A percentile compares a stretch with the other conserved stretches of the same genome.
These are phyloP conservation scores for Drosophila tropicalis DNA, from an alignment of 1,140 invertebrate species.

Conservation along the genomic window DNA sequence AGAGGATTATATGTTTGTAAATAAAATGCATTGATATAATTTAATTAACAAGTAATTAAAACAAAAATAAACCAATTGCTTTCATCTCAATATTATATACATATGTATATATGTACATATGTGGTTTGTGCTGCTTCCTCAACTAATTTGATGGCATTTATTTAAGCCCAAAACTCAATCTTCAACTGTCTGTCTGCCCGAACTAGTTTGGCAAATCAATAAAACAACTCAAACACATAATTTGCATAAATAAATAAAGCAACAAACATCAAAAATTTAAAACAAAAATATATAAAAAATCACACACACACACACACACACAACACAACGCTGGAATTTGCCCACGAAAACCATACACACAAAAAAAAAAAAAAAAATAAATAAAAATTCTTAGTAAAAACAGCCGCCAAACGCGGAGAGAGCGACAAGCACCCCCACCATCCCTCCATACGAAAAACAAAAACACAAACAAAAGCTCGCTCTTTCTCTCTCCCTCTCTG, in stretches of 20 bases:
- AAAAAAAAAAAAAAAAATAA: neutral
- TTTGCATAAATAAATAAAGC: slow-evolving; percentile 78
- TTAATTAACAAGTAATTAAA: slow-evolving; percentile 48
- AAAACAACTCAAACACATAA: slow-evolving; percentile 36
- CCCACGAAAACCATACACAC: slow-evolving; percentile 44
- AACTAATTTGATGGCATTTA: slow-evolving; percentile 44
- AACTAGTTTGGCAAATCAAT: slow-evolving; percentile 67
- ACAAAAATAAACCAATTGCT: slow-evolving; percentile 3
- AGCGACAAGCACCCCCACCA: slow-evolving; percentile 20
- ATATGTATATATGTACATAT: neutral
- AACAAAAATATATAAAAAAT: neutral
- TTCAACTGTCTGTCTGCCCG: slow-evolving; percentile 10
- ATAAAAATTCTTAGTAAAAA: slow-evolving; percentile 53
- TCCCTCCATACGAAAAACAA: neutral
- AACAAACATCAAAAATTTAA: slow-evolving; percentile 55
- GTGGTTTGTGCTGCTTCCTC: slow-evolving; percentile 6
- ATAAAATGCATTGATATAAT: slow-evolving; percentile 47
- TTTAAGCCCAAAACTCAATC: slow-evolving; percentile 44
- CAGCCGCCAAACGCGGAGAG: slow-evolving; percentile 5
- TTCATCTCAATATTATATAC: neutral
- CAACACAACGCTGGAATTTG: slow-evolving; percentile 57
- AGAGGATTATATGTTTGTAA: slow-evolving; percentile 26
- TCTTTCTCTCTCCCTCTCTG: neutral
- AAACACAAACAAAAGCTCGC: slow-evolving; percentile 5
- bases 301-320: neutral